These are phyloP conservation scores for Villa cingulata DNA, from an alignment of 2,888 invertebrate species.

Conservation along the genomic window DNA sequence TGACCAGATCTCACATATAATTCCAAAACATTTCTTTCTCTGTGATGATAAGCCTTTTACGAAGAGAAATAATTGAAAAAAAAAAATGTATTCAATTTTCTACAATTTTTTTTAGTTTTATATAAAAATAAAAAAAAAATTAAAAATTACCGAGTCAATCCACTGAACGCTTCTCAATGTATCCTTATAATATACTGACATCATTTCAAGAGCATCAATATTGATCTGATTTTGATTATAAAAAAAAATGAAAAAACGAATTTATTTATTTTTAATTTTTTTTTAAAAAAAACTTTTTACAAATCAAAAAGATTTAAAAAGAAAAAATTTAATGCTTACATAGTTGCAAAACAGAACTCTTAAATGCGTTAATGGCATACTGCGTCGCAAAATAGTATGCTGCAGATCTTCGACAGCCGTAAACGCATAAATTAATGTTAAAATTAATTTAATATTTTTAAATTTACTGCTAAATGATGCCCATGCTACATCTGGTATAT, in stretches of 20 bases:
- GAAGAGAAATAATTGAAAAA: neutral
- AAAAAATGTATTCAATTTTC: too few relatives aligned
- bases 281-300: too few relatives aligned
- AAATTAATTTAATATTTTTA: conserved; percentile 27
- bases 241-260: conserved; percentile 3
- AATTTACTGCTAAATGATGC: conserved; percentile 37
- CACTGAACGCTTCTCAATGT: conserved; percentile 34
- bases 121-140: neutral
- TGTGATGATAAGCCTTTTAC: conserved; percentile 25
- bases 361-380: conserved; percentile 60
- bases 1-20: conserved; percentile 25
- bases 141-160: conserved; percentile 27
- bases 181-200: conserved; percentile 28
- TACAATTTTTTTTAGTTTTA: too few relatives aligned
- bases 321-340: conserved; percentile 29
- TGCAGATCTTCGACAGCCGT: conserved; percentile 50
- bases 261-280: too few relatives aligned
- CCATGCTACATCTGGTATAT: conserved; percentile 53
- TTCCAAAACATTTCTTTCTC: conserved; percentile 27
- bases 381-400: conserved; percentile 46
- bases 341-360: conserved; percentile 60
- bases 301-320: neutral
- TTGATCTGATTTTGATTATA: too few relatives aligned
- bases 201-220: conserved; percentile 30
- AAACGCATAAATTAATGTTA: conserved; percentile 48